Conservation (phyloP, 2,888 invertebrate species). For the Acanthopleura granulata region DNA sequence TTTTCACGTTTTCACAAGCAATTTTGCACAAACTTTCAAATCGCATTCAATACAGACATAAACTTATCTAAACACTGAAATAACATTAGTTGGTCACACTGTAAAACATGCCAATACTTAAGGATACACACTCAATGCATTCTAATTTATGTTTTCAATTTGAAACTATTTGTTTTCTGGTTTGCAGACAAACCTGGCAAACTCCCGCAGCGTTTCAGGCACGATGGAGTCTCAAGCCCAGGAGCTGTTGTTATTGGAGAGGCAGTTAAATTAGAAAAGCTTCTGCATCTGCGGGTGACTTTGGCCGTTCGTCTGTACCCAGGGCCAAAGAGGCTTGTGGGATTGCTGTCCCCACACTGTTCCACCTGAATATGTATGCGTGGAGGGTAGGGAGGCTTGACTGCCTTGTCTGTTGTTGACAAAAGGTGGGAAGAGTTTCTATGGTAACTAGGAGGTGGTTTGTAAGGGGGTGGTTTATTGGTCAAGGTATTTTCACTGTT, state of each 20-base stretch:
- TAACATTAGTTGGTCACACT: too few species aligned
- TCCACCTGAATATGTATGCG: not conserved
- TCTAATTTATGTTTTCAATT: too few species aligned
- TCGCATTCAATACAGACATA: too few species aligned
- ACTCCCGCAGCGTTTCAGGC: not conserved
- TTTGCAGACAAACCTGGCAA: conserved; percentile 1
- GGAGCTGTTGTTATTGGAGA: not conserved
- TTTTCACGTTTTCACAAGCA: too few species aligned
- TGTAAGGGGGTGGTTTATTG: conserved; percentile 29
- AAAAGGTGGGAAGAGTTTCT: not conserved
- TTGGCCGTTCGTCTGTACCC: not conserved
- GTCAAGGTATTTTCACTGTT: not conserved
- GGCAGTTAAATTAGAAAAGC: not conserved
- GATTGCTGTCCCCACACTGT: not conserved
- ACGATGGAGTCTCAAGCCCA: not conserved
- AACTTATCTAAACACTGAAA: too few species aligned
- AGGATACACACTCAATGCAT: too few species aligned
- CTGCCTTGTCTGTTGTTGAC: not conserved
- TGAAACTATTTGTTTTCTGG: too few species aligned
- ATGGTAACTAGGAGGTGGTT: conserved; percentile 32
- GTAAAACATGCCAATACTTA: too few species aligned
- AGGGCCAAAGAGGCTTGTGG: not conserved
- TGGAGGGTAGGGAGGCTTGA: not conserved
- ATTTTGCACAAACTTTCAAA: too few species aligned
- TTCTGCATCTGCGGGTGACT: not conserved